Conservation (phyloP, 1,140 invertebrate species). For the Berghia stephanieae region DNA sequence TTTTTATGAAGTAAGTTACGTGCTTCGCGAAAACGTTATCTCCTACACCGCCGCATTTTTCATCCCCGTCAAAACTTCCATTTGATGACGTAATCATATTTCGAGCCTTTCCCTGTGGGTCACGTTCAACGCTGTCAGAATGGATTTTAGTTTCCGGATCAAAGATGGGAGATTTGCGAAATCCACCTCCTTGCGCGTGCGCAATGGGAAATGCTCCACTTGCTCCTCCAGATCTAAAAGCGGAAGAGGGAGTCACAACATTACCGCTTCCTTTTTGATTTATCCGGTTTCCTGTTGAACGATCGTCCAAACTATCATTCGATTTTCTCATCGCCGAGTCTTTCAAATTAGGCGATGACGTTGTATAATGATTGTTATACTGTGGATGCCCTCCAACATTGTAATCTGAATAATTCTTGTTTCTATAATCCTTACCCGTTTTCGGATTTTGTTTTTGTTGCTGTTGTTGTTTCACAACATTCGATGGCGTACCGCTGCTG, state of each 20-base stretch:
- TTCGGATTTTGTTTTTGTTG: neutral
- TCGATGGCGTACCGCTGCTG: too few relatives aligned
- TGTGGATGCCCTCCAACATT: neutral
- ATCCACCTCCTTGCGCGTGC: neutral
- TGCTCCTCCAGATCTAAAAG: neutral
- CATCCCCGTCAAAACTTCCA: neutral
- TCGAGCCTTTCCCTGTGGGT: neutral
- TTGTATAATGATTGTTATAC: conserved; percentile 1
- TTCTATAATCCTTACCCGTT: neutral
- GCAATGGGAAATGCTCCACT: neutral
- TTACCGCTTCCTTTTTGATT: neutral
- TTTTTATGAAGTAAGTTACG: conserved; percentile 11
- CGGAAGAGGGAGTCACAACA: neutral
- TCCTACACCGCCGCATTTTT: neutral
- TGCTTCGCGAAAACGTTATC: neutral
- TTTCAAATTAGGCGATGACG: too few relatives aligned
- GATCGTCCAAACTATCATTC: neutral
- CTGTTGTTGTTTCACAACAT: too few relatives aligned
- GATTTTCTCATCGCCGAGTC: too few relatives aligned
- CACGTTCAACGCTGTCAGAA: conserved; percentile 14
- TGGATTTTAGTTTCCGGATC: conserved; percentile 3
- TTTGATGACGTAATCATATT: neutral
- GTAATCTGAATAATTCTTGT: too few relatives aligned
- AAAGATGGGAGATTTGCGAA: neutral
- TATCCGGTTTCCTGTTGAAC: neutral